Conservation (phyloP, 2,113 vertebrate species). For the Thomomys bottae region DNA sequence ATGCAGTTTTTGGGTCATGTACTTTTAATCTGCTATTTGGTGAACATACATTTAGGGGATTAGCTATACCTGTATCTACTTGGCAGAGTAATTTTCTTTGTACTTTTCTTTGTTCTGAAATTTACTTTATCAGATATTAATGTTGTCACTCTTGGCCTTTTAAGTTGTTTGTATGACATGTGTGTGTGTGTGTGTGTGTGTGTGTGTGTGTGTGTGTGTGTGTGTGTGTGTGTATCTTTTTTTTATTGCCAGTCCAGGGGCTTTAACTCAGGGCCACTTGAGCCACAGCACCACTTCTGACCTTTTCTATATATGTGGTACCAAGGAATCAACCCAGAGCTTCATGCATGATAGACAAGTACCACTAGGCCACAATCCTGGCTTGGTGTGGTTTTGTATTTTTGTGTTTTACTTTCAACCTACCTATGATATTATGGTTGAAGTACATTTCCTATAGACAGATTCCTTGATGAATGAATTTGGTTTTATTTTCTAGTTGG, state of each 20-base stretch:
- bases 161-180: not conserved
- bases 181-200: too few species aligned
- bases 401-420: not conserved
- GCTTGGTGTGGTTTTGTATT: too few species aligned
- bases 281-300: too few species aligned
- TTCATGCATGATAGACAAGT: too few species aligned
- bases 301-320: too few species aligned
- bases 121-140: not conserved
- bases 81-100: not conserved
- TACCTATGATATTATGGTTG: not conserved
- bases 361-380: too few species aligned
- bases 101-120: slow-evolving; percentile 2
- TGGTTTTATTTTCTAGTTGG: not conserved
- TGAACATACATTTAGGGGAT: not conserved
- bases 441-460: slow-evolving; percentile 11
- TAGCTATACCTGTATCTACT: not conserved
- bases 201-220: too few species aligned
- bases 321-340: too few species aligned
- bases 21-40: not conserved
- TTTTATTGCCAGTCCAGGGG: too few species aligned
- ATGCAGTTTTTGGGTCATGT: not conserved
- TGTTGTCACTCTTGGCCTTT: not conserved
- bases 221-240: too few species aligned
- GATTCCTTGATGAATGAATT: not conserved
- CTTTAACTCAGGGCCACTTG: too few species aligned